Percentiles rank a stretch among this genome's conserved stretches.
phyloP scores from a whole-genome alignment of 92 coral and sea anemone genomes.

The Nematostella vectensis region DNA sequence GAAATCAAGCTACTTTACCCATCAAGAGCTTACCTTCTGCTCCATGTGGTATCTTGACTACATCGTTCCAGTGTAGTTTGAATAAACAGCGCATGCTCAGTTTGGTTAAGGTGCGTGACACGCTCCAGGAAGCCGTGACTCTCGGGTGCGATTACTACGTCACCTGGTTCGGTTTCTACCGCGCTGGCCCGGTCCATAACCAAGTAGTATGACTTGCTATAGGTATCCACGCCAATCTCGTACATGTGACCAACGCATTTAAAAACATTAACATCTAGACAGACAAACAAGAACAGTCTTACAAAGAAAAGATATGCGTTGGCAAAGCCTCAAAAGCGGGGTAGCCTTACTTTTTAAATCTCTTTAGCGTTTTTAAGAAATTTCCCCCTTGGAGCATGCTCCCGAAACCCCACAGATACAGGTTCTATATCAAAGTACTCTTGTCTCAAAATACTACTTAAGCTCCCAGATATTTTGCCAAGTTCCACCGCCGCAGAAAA shows the following conservation, averaged over 20 bases:
- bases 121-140: constrained; percentile 51
- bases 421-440: no score
- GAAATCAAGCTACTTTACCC: no score
- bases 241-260: constrained; percentile 52
- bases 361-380: no score
- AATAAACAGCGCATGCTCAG: constrained; percentile 22
- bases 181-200: constrained; percentile 18
- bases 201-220: constrained; percentile 25
- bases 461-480: no score
- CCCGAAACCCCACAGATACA: no score
- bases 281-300: no score
- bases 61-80: constrained; percentile 47
- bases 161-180: constrained; percentile 10
- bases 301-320: no score
- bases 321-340: no score
- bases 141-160: constrained; percentile 31
- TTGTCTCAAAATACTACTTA: no score
- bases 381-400: no score
- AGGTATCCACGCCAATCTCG: constrained; percentile 12
- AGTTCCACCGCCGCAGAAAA: no score
- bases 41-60: constrained; percentile 36
- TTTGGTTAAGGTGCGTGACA: constrained; percentile 15
- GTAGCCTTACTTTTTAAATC: no score
- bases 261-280: constrained; percentile 17
- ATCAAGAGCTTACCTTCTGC: constrained; percentile 13